Conservation (phyloP, 2,797 vertebrate species). For the Hipposideros larvatus region DNA sequence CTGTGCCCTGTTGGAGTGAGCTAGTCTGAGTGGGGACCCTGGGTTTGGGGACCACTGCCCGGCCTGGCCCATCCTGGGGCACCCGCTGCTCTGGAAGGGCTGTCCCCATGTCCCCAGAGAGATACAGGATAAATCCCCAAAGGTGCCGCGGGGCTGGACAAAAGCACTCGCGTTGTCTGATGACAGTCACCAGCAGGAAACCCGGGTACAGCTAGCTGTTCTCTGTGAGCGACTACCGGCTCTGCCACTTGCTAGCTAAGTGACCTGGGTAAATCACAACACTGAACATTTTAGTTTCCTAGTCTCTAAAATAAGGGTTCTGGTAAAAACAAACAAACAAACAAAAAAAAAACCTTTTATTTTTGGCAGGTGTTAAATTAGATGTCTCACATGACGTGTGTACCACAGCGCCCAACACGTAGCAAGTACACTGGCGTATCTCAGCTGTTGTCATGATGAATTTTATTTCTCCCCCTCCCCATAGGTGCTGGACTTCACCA, state of each 20-base stretch:
- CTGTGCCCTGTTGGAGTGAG: too few species aligned
- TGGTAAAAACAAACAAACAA: too few species aligned
- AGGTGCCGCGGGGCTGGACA: background rate
- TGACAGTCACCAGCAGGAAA: background rate
- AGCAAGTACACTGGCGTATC: too few species aligned
- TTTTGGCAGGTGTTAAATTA: background rate
- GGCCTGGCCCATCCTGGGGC: too few species aligned
- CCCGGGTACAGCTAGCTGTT: background rate
- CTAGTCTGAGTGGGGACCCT: background rate
- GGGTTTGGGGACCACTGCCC: background rate
- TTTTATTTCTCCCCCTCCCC: background rate
- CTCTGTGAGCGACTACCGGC: background rate
- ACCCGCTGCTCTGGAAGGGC: background rate
- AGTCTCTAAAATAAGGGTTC: too few species aligned
- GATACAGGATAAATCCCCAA: rapidly evolving
- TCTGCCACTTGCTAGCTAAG: background rate
- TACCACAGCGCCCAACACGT: too few species aligned
- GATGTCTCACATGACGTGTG: background rate
- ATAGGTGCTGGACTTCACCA: too few species aligned
- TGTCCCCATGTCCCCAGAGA: too few species aligned
- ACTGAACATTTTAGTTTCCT: too few species aligned
- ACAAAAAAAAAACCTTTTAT: background rate
- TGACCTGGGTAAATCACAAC: too few species aligned
- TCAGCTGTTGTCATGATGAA: too few species aligned
- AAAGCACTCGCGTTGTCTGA: background rate